Evolutionary conservation across 2,888 invertebrate genomes (phyloP), one percentile per base, ranked within the genome.

Genomic region (Drosophila leonis): DNA sequence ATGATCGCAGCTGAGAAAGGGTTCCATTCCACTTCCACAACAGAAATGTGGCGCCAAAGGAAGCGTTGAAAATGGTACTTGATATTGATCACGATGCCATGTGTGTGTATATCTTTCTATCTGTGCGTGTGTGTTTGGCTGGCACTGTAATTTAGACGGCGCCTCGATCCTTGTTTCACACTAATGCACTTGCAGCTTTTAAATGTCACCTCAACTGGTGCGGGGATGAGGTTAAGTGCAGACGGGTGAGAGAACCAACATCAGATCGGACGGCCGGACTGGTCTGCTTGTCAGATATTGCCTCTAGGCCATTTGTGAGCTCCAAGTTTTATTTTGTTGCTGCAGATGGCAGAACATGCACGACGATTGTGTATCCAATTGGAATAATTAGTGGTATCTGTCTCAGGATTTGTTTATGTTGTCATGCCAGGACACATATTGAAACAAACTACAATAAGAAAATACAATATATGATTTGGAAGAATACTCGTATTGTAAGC

Each of bases 121-220:
- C 55, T 59, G 20, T 70, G 65, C 55, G 46, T 69, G 65, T 78
- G 57, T 73, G 71, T 69, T 65, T 78, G 24, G 37, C 49, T 49
- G 27, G 33, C 46, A 54, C 66, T 71, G 90, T 90, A 91, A 90
- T 91, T 92, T 90, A 92, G 91, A 91, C 90, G 92, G 92, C 92
- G 92, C 92, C 92, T 91, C 81, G 73, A 83, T 79, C 83, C 90
- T 80, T 92, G 91, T 90, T 87, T 90, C 88, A 80, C 89, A 83
- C 89, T 90, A 91, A 90, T 90, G 91, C 88, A 88, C 83, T 90
- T 83, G 90, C 87, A 83, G 87, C 89, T 83, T 86, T 88, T 82
- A 80, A 84, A 83, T 88, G 89, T 88, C 87, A 83, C 84, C 80
- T 79, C 56, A 65, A 62, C 57, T 60, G 59, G 41, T 57, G 46